Conservation (phyloP, 2,113 vertebrate species). For the Urocynchramus pylzowi region DNA sequence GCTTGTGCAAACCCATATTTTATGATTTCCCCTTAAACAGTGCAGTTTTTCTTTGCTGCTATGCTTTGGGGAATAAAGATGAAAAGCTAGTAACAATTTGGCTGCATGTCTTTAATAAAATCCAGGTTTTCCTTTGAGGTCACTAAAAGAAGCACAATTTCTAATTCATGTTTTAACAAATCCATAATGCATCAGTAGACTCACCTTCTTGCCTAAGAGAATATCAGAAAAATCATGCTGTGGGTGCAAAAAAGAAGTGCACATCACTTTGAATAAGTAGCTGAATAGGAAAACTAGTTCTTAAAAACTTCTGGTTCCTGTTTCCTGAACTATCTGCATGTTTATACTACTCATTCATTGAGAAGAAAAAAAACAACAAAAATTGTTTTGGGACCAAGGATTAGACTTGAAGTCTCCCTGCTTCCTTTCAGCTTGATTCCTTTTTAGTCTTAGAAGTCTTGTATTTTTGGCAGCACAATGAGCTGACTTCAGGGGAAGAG, state of each 20-base stretch:
- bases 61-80: constrained; percentile 58
- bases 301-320: constrained; percentile 1
- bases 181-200: constrained; percentile 60
- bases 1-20: neutral
- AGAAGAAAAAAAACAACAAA: neutral
- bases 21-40: constrained; percentile 39
- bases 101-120: constrained; percentile 57
- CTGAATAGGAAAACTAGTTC: neutral
- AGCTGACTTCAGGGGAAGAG: neutral
- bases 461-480: neutral
- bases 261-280: neutral
- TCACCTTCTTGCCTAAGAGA: constrained; percentile 41
- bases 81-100: constrained; percentile 55
- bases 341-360: neutral
- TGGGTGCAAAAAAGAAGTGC: neutral
- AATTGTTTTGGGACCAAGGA: neutral
- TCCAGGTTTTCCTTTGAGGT: constrained; percentile 54
- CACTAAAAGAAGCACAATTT: constrained; percentile 46
- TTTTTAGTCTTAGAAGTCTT: neutral
- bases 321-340: neutral
- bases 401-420: neutral
- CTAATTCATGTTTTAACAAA: constrained; percentile 63
- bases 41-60: constrained; percentile 41
- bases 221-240: constrained; percentile 40
- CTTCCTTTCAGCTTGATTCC: neutral